These are phyloP conservation scores for Dendrocopos noguchii DNA, from an alignment of 2,113 vertebrate species.

Conservation along the genomic window DNA sequence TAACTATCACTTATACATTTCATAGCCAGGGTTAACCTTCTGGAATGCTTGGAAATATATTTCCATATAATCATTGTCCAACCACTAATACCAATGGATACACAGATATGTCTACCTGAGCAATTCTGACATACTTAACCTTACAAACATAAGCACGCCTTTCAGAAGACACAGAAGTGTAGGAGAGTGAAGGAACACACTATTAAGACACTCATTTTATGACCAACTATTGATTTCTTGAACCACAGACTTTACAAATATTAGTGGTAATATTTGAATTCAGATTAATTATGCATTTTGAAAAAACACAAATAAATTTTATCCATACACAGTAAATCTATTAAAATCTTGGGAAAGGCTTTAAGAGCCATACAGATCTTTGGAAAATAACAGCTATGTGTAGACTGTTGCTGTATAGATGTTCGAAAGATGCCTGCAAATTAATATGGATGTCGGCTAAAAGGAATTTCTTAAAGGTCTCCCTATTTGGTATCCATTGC, in stretches of 20 bases:
- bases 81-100: not conserved
- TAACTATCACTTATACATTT: not conserved
- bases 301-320: not conserved
- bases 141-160: not conserved
- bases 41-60: not conserved
- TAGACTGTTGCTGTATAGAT: not conserved
- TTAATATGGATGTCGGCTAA: not conserved
- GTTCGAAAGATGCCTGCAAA: not conserved
- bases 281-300: not conserved
- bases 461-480: not conserved
- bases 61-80: not conserved
- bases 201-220: not conserved
- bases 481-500: not conserved
- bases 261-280: not conserved
- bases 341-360: not conserved
- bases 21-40: not conserved
- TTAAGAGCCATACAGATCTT: not conserved
- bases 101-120: not conserved
- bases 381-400: not conserved
- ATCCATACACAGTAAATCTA: not conserved
- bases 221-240: not conserved
- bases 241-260: not conserved
- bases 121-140: not conserved
- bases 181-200: not conserved
- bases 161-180: not conserved